Conservation (phyloP, 2,113 vertebrate species). For the Xiphophorus maculatus region DNA sequence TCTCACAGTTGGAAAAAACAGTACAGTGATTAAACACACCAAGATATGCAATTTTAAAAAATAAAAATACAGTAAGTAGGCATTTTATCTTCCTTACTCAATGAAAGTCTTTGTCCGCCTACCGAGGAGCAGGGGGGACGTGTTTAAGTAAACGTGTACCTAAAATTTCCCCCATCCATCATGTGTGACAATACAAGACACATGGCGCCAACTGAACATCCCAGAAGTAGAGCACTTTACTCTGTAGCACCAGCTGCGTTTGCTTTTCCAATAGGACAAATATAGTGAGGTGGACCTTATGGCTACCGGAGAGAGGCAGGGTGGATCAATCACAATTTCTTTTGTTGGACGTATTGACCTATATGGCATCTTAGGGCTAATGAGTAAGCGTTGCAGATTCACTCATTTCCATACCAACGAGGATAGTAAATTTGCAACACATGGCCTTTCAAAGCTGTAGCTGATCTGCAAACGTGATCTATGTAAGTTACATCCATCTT, state of each 20-base stretch:
- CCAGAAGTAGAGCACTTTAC: slow-evolving; percentile 37
- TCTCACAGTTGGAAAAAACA: background rate
- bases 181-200: slow-evolving; percentile 54
- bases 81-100: background rate
- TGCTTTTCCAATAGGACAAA: slow-evolving; percentile 70
- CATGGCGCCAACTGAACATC: slow-evolving; percentile 45
- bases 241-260: slow-evolving; percentile 76
- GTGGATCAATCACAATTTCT: slow-evolving; percentile 74
- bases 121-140: slow-evolving; percentile 65
- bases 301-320: slow-evolving; percentile 55
- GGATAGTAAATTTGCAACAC: background rate
- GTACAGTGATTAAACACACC: background rate
- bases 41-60: background rate
- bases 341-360: slow-evolving; percentile 58
- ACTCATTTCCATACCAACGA: slow-evolving; percentile 34
- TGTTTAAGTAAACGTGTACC: slow-evolving; percentile 48
- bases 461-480: background rate
- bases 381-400: background rate
- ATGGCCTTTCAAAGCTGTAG: background rate
- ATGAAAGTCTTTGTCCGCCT: slow-evolving; percentile 6
- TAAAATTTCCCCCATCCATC: slow-evolving; percentile 65
- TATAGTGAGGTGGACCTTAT: slow-evolving; percentile 56
- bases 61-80: background rate
- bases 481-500: background rate
- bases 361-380: slow-evolving; percentile 1